Base-by-base conservation (phyloP, 2,113 vertebrate species). In the Pao palembangensis region DNA sequence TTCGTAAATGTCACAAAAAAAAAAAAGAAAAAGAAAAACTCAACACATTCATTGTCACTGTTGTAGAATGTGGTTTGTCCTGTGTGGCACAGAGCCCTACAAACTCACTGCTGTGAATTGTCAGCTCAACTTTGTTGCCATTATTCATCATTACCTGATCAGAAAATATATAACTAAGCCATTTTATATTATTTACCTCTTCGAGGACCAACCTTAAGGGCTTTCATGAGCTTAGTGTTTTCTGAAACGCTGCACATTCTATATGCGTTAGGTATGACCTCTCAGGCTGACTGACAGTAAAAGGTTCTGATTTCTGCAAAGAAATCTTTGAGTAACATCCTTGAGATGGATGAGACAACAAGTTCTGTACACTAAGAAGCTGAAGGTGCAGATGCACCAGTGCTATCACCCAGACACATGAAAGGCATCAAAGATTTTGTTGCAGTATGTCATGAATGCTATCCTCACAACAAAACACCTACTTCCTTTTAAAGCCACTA, bases 281-380 rank as follows among this genome's bases (percentile, higher is more conserved):
- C 62, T 78, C n/a, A 0, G 31, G 47, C 61, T 79, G 84, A 83
- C 69, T 86, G 82, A 87, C 66, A 20, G 59, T 66, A 60, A 81
- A 73, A 73, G 68, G 66, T 73, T 75, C 75, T 55, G 69, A 59
- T 80, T 75, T 71, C 70, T 77, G 73, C 77, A 76, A 43, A 61
- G 52, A 75, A 55, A 59, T 51, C 54, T 84, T 28, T 28, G 87
- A 86, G 82, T 84, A 84, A 85, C 79, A n/a, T 70, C 38, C 58
- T 23, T 23, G 67, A 81, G 81, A 79, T 78, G 79, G 74, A 82
- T 55, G 69, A 78, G 80, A 76, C 81, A 78, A 69, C 2, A 10
- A 82, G 82, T 72, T 75, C 78, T 79, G 12, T 44, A 80, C 60
- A 72, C 61, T 69, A n/a, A n/a, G 34, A 51, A 71, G 73, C 62